phyloP scores from a whole-genome alignment of 1,140 invertebrate species.

The Nasonia longicornis region DNA sequence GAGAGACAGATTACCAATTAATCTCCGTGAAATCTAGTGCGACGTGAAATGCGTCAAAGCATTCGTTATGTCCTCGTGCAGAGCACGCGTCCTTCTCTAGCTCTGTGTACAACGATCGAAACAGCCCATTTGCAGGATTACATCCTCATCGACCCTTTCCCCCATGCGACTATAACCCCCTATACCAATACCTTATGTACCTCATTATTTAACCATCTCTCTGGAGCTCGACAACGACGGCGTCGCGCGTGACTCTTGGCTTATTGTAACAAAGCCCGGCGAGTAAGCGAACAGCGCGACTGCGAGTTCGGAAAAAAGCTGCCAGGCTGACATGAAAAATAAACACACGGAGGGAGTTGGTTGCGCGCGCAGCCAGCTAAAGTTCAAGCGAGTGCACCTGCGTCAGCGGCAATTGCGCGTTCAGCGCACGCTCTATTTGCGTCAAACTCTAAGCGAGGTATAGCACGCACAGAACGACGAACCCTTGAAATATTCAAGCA shows the following conservation, averaged over 20 bases:
- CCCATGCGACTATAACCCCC: not conserved
- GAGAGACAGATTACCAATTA: not conserved
- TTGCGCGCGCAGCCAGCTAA: not conserved
- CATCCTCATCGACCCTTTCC: not conserved
- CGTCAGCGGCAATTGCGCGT: slow-evolving; percentile 9
- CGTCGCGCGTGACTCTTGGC: not conserved
- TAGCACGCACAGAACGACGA: not conserved
- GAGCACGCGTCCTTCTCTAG: not conserved
- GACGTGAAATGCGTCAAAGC: not conserved
- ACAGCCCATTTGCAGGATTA: not conserved
- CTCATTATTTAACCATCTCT: not conserved
- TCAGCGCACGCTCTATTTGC: slow-evolving; percentile 13
- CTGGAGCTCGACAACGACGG: not conserved
- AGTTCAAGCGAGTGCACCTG: slow-evolving; percentile 14
- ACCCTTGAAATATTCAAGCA: not conserved
- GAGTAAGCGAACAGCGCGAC: not conserved
- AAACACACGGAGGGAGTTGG: not conserved
- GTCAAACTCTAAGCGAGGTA: not conserved
- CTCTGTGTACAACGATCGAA: not conserved
- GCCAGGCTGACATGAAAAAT: not conserved
- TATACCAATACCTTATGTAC: not conserved
- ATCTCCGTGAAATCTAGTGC: not conserved
- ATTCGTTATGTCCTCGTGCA: not conserved
- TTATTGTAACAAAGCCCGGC: not conserved
- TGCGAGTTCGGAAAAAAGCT: not conserved